Conservation (phyloP, 2,888 invertebrate species). For the Diadegma fenestrale region DNA sequence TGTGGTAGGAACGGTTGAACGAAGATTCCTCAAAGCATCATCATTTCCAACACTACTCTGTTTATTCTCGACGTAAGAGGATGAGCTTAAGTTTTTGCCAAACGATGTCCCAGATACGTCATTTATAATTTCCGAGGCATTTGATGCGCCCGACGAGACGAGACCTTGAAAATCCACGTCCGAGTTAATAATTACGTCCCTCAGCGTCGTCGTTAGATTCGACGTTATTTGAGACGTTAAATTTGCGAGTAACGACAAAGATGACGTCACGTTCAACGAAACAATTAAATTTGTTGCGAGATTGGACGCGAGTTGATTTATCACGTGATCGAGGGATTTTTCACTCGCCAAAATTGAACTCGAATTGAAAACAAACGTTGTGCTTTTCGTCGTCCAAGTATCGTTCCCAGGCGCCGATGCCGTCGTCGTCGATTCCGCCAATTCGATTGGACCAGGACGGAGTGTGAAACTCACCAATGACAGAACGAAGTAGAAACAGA, state of each 20-base stretch:
- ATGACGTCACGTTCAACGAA: slow-evolving; percentile 72
- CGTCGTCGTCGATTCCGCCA: slow-evolving; percentile 43
- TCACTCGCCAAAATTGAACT: slow-evolving; percentile 46
- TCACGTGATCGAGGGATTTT: slow-evolving; percentile 71
- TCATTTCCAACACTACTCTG: slow-evolving; percentile 41
- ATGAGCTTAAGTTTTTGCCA: slow-evolving; percentile 46
- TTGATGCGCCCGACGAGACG: slow-evolving; percentile 35
- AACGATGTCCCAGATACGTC: slow-evolving; percentile 54
- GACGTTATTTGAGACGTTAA: slow-evolving; percentile 75
- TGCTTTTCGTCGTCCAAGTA: slow-evolving; percentile 55
- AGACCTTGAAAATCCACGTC: slow-evolving; percentile 62
- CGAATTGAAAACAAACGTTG: slow-evolving; percentile 54
- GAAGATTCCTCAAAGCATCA: slow-evolving; percentile 61
- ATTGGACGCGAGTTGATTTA: slow-evolving; percentile 73
- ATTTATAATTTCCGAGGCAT: slow-evolving; percentile 53
- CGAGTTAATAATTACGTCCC: slow-evolving; percentile 68
- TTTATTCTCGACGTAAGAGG: slow-evolving; percentile 41
- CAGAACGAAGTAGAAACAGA: slow-evolving; percentile 95
- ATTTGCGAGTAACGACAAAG: slow-evolving; percentile 69
- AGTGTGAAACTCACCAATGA: slow-evolving; percentile 95
- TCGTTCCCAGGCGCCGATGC: slow-evolving; percentile 62
- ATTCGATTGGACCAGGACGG: slow-evolving; percentile 91
- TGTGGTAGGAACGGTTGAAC: slow-evolving; percentile 51
- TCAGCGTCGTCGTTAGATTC: slow-evolving; percentile 76
- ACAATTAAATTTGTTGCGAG: slow-evolving; percentile 74